Evolutionary conservation across 2,888 invertebrate species (phyloP), one percentile per base, ranked within the genome.

Genomic region (Ischnura elegans): DNA sequence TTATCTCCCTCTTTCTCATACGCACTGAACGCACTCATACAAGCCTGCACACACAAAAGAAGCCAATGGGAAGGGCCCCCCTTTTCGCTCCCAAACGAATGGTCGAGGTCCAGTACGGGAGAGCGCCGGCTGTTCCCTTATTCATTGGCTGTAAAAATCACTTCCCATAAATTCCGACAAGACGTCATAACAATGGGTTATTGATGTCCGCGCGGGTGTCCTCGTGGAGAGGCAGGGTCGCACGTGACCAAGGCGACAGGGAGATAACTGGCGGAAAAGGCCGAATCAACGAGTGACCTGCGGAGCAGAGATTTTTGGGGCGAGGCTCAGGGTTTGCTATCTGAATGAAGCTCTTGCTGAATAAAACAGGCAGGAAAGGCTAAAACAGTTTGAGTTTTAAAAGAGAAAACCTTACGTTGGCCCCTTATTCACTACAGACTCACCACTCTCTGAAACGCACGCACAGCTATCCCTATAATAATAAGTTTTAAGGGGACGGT

Each of bases 81-180:
- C 19, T 1, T 51, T 8, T 25, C 25, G 61, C 61, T 36, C 36
- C 10, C 10, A 36, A 76, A 76, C 36, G 76, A 76, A 76, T 16
- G 76, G 36, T 0, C 76, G 76, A 29, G 76, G 76, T 76, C 76
- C 76, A 36, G 76, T 36, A 21, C 25, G 5, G 61, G 25, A 61
- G n/a, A 61, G 47, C 47, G 16, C 47, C 16, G 25, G 76, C n/a
- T 36, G 6, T 76, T 66, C 76, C 76, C 76, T 76, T 76, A 76
- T 76, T 76, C 76, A 76, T 76, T 10, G 76, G 76, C 29, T 76
- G 76, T 76, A 76, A 76, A 76, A 76, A 76, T 76, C 76, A 76
- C 76, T 76, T 36, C 76, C 36, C 76, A 76, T 76, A 76, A 76
- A 76, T 76, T 76, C 76, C 76, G 76, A 76, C 76, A 29, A 36